Base-by-base conservation (phyloP, 2,888 invertebrate species). In the Troides oblongomaculatus region DNA sequence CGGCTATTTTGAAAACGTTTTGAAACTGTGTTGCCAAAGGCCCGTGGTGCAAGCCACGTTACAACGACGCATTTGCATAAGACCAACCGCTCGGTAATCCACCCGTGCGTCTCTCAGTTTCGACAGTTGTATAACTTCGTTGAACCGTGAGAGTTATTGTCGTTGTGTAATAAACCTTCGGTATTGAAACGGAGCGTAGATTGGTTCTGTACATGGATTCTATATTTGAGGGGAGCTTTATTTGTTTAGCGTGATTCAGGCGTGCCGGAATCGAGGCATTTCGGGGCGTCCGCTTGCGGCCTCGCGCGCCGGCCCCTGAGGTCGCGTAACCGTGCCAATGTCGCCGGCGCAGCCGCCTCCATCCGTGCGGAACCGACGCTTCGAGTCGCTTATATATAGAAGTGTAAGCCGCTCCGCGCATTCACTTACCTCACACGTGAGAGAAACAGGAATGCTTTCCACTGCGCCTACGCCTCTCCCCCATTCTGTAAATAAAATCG, bases 291-390 rank as follows among this genome's bases (percentile, higher is more conserved):
- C 84, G 85, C 85, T 81, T 81, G 79, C 79, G 91, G 84, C 91
- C 91, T 91, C 91, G 90, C 81, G 84, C 85, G 81, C 80, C 79
- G 80, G 53, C 82, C 78, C 83, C 84, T 87, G 92, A 91, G 89
- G 91, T 88, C 85, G 83, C 87, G 82, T 87, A 92, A 91, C 84
- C 90, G 89, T 92, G 92, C 92, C 92, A 92, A 92, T 92, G 92
- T 92, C 92, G 85, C 81, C 74, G 77, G 21, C 70, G 67, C 62
- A 75, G 78, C 75, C 76, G 77, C 75, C 81, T 73, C 81, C 85
- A 79, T 75, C 86, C 89, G 86, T 86, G 89, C 90, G 87, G 89
- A 89, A 91, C 90, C 79, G 81, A 72, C 73, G 69, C 75, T 72
- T 72, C 72, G 73, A 74, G 76, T 73, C 75, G 70, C 76, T 76